Evolutionary conservation across 1,140 invertebrate genomes (phyloP).

Genomic region (Drosophila ironensis): DNA sequence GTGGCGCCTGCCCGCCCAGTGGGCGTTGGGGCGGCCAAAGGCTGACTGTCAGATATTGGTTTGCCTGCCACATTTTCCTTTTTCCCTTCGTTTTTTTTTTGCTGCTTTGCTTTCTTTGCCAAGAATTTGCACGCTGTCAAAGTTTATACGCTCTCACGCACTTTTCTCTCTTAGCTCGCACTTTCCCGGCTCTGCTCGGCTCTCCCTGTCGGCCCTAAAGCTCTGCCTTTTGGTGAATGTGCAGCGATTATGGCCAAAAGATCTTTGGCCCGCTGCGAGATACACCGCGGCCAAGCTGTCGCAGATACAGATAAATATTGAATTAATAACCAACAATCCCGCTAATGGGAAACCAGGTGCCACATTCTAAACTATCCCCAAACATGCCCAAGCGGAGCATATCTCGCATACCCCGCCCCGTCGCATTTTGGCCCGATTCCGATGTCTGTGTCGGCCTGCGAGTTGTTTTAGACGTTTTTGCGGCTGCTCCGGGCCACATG

Average conservation of each 20-base stretch:
- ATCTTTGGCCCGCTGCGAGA: constrained; percentile 47
- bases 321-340: too few relatives aligned
- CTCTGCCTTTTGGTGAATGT: constrained; percentile 61
- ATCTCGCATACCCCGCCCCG: too few relatives aligned
- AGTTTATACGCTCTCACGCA: constrained; percentile 69
- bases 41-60: constrained; percentile 9
- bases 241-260: constrained; percentile 71
- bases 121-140: constrained; percentile 62
- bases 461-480: constrained; percentile 45
- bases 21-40: background rate
- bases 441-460: background rate
- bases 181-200: constrained; percentile 17
- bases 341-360: too few relatives aligned
- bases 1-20: background rate
- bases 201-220: constrained; percentile 55
- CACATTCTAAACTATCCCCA: too few relatives aligned
- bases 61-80: constrained; percentile 6
- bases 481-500: background rate
- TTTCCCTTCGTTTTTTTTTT: background rate
- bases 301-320: constrained; percentile 39
- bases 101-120: constrained; percentile 28
- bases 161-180: constrained; percentile 18
- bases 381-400: too few relatives aligned
- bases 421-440: too few relatives aligned
- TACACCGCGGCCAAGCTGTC: constrained; percentile 25